Evolutionary conservation across 1,140 invertebrate genomes (phyloP), one percentile per base, ranked within the genome.

Genomic region (Nomia melanderi): DNA sequence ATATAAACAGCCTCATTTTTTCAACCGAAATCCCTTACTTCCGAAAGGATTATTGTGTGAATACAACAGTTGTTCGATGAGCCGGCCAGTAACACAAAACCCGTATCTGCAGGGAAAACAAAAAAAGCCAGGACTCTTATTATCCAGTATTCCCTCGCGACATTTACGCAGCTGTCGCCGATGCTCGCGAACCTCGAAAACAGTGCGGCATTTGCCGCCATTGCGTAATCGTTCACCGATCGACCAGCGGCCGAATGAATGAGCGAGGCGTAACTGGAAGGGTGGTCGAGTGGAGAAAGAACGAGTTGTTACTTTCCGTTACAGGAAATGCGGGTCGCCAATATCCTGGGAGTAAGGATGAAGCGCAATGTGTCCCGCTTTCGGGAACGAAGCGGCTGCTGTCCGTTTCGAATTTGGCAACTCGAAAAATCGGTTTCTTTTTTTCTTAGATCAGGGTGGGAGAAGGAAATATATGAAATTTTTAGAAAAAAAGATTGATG

Each of bases 111-210:
- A n/a, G 6, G 5, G 4, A 39, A 39, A 39, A 12, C 12, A 9
- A 8, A 39, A 39, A 12, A 0, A 7, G 4, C n/a, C 50, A n/a
- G 56, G 9, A n/a, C 27, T 14, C 5, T 12, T 1, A 1, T 7
- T 39, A 8, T 39, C 36, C 36, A 1, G 6, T 11, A 12, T 39
- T 39, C 1, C 36, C 8, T 12, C 0, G 12, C 36, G 36, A n/a
- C 36, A 12, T 39, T 39, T 12, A 39, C 36, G 36, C 36, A 39
- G 8, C 36, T 39, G 36, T 39, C 17, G 2, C 5, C 9, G 54
- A 1, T 44, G 54, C 54, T 31, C 54, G 36, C 67, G 27, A 59
- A 23, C 36, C 56, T n/a, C 39, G 25, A 60, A 71, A 71, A 71
- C 47, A 47, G 56, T 36, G 53, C 1, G n/a, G 25, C 44, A 54